Evolutionary conservation across 2,888 invertebrate genomes (phyloP), one percentile per base, ranked within the genome.

Genomic region (Cyclophora punctaria): DNA sequence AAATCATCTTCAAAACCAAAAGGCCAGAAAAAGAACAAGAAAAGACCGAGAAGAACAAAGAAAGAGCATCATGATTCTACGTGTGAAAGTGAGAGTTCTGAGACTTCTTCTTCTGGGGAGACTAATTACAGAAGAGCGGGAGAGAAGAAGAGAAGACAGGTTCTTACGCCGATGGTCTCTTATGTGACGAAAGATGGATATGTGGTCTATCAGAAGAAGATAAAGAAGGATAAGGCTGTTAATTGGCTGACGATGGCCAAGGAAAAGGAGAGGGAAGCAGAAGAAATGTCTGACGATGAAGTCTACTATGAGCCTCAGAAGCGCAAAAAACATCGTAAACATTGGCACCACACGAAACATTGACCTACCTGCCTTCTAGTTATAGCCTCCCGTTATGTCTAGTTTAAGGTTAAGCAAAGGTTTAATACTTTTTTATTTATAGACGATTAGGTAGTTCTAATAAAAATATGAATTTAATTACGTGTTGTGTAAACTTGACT

Each of bases 141-240:
- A 49, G 52, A 41, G 6, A 58, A 59, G 20, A 57, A 55, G 47
- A 58, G 60, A 51, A 59, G 63, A 35, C 72, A 83, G 51, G 77
- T 83, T 0, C 56, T 87, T 2, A 85, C 83, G 4, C 86, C 86
- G 2, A 81, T 87, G 0, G 77, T 86, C 0, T 86, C 86, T 0
- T 86, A 86, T 45, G 73, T 87, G 0, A 85, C 84, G 1, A 79
- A 79, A 46, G 79, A 81, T 50, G 86, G 86, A 0, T 78, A 77
- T 43, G 82, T 85, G 3, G 73, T 85, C 2, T 87, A 81, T 51
- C 81, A 84, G 62, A 86, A 84, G 58, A 85, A 79, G 54, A 78
- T 86, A 35, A 79, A 76, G 55, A 81, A 76, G 34, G 77, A 83
- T 2, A 78, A 70, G 41, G 82, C 82, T 1, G 77, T 68, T 45